Conservation (phyloP, 2,113 vertebrate genomes). For the Kryptolebias marmoratus region DNA sequence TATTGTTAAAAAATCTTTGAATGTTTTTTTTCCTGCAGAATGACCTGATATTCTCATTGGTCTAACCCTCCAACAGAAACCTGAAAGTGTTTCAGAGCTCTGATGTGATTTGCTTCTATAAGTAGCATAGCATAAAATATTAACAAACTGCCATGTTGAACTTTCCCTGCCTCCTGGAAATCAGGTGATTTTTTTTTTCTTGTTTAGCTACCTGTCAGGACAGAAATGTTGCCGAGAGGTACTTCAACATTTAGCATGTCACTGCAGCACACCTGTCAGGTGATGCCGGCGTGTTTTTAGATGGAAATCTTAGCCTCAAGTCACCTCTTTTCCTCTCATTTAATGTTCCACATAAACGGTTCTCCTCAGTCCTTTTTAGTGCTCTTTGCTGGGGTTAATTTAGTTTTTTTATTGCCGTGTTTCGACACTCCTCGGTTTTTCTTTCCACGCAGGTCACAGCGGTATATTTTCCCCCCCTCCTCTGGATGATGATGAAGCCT, state of each 20-base stretch:
- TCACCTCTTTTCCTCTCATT: constrained; percentile 4
- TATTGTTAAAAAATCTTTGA: no score
- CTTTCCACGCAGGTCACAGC: constrained; percentile 48
- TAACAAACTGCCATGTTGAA: background rate
- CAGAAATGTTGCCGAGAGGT: background rate
- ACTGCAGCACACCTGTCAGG: constrained; percentile 10
- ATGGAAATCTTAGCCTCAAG: constrained; percentile 22
- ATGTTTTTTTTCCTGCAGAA: no score
- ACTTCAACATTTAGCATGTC: background rate
- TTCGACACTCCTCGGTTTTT: constrained; percentile 48
- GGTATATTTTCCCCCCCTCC: constrained; percentile 28
- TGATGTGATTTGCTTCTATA: no score
- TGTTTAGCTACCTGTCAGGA: background rate
- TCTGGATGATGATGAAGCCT: constrained; percentile 49
- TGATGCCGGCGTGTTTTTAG: background rate
- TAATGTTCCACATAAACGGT: constrained; percentile 42
- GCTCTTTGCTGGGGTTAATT: constrained; percentile 50
- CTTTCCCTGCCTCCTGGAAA: background rate
- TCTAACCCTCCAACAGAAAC: no score
- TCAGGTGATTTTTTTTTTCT: background rate
- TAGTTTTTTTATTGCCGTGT: constrained; percentile 58
- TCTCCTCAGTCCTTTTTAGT: constrained; percentile 17
- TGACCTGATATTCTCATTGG: no score
- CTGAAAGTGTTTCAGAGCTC: no score
- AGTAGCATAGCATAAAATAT: background rate